Evolutionary conservation across 2,113 vertebrate genomes (phyloP).

Genomic region (Phaetusa simplex): DNA sequence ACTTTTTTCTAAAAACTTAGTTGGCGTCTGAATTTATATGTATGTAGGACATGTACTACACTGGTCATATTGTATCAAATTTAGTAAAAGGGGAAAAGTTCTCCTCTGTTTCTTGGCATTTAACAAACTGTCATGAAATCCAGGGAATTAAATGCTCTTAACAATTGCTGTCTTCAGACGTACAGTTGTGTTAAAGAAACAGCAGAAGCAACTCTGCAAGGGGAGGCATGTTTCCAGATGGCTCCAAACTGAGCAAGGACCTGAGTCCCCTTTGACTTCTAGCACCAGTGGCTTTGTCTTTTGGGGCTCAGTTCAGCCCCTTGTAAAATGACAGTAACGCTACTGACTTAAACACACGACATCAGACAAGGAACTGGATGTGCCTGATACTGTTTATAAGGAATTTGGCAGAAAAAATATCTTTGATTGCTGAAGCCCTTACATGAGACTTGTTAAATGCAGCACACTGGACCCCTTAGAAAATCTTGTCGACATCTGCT

Average conservation of each 20-base stretch:
- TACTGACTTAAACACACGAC: neutral
- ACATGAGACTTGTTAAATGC: neutral
- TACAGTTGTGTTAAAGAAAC: neutral
- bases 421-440: neutral
- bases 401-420: neutral
- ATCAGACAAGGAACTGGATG: neutral
- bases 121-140: neutral
- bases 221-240: neutral
- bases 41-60: accelerated
- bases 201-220: neutral
- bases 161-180: neutral
- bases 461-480: neutral
- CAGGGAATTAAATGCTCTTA: neutral
- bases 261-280: neutral
- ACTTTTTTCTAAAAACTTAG: neutral
- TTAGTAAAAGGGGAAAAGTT: neutral
- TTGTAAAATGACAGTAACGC: neutral
- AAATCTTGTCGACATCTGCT: neutral
- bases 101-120: neutral
- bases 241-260: neutral
- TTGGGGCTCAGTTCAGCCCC: neutral
- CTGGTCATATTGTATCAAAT: neutral
- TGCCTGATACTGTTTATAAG: neutral
- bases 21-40: neutral
- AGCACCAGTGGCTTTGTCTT: neutral